These are phyloP conservation scores for Cheilinus undulatus DNA, from an alignment of 2,113 vertebrate species.

Conservation along the genomic window DNA sequence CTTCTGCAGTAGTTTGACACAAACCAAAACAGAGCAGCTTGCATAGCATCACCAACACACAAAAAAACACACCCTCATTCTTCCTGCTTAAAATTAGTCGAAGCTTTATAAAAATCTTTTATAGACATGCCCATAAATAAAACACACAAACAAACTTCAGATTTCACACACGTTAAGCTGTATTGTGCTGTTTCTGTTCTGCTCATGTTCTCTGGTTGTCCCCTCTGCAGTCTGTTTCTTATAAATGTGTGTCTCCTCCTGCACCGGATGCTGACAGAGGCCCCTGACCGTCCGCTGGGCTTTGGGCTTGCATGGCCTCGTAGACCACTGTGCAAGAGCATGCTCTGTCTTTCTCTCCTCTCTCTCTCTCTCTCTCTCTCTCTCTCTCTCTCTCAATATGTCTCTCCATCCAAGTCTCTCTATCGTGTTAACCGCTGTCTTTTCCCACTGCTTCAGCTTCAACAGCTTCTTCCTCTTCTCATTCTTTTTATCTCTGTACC, in stretches of 20 bases:
- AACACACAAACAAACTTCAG: neutral
- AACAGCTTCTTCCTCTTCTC: conserved; percentile 91
- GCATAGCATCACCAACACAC: conserved; percentile 18
- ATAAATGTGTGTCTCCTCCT: conserved; percentile 60
- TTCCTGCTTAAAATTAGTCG: conserved; percentile 29
- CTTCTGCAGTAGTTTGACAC: conserved; percentile 25
- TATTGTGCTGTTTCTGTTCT: conserved; percentile 64
- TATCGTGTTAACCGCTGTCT: conserved; percentile 42
- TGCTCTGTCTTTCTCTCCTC: conserved; percentile 66
- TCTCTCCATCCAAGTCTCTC: conserved; percentile 28
- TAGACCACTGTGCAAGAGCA: conserved; percentile 69
- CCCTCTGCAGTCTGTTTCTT: conserved; percentile 69
- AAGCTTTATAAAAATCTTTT: conserved; percentile 16
- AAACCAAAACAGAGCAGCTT: conserved; percentile 22
- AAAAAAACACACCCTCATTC: conserved; percentile 30
- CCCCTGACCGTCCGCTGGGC: conserved; percentile 71
- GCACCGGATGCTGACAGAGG: conserved; percentile 66
- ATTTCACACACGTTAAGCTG: conserved; percentile 26
- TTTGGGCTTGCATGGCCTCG: conserved; percentile 81
- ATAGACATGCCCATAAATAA: conserved; percentile 2
- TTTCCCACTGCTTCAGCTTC: conserved; percentile 91
- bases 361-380: conserved; percentile 29
- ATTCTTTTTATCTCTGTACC: conserved; percentile 78
- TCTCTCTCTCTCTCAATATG: conserved; percentile 8
- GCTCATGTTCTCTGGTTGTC: conserved; percentile 69